phyloP scores from a whole-genome alignment of 2,888 invertebrate species.

The Drosophila ochracea region DNA sequence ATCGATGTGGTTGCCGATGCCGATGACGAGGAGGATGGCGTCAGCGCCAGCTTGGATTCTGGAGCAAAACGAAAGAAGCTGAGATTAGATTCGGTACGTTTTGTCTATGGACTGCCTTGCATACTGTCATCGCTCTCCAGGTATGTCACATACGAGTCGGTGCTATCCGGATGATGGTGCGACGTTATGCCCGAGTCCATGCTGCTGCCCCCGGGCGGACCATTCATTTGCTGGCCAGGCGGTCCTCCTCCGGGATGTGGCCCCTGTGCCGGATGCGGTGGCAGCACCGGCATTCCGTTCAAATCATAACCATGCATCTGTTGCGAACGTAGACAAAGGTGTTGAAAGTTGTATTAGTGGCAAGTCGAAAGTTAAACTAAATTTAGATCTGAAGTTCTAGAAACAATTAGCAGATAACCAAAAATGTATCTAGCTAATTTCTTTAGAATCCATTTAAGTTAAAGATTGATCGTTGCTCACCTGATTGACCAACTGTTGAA shows the following conservation, averaged over 20 bases:
- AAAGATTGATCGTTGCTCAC: conserved; percentile 85
- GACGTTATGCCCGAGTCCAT: conserved; percentile 86
- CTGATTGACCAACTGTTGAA: conserved; percentile 98
- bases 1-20: conserved; percentile 80
- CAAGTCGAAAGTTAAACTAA: background rate
- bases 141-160: conserved; percentile 96
- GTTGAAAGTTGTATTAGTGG: background rate
- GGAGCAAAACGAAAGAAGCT: conserved; percentile 85
- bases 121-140: conserved; percentile 95
- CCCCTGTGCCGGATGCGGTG: conserved; percentile 84
- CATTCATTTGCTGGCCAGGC: conserved; percentile 86
- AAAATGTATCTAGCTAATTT: background rate
- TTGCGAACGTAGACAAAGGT: conserved; percentile 33
- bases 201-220: conserved; percentile 85
- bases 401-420: background rate
- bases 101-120: conserved; percentile 89
- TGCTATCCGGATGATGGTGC: conserved; percentile 91
- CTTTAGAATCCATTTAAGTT: background rate
- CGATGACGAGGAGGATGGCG: conserved; percentile 80
- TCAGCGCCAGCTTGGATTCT: conserved; percentile 85
- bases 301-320: conserved; percentile 97
- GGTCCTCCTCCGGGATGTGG: conserved; percentile 86
- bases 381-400: background rate
- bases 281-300: conserved; percentile 86
- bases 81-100: conserved; percentile 84